Evolutionary conservation across 2,113 vertebrate genomes (phyloP).

Genomic region (Oceanodroma tethys): DNA sequence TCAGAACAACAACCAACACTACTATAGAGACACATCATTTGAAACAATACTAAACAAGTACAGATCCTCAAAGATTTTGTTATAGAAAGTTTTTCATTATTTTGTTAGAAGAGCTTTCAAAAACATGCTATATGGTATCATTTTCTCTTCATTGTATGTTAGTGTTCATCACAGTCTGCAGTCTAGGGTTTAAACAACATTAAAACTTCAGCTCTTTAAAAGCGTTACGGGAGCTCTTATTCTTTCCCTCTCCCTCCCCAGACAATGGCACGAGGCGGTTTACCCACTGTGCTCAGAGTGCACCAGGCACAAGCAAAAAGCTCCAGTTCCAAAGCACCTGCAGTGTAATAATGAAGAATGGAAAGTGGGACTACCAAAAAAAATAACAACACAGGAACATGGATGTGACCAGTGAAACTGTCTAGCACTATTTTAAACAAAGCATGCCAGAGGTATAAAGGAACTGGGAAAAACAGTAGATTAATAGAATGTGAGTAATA

Average conservation of each 20-base stretch:
- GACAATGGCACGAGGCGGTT: background rate
- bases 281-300: background rate
- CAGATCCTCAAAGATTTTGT: background rate
- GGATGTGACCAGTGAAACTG: background rate
- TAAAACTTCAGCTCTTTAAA: background rate
- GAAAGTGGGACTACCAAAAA: background rate
- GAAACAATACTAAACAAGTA: background rate
- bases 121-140: background rate
- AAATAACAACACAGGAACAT: rapidly evolving
- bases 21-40: background rate
- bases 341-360: background rate
- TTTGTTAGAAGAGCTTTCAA: background rate
- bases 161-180: background rate
- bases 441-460: background rate
- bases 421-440: background rate
- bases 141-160: background rate
- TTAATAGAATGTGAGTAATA: background rate
- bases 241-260: background rate
- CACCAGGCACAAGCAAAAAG: background rate
- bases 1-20: background rate
- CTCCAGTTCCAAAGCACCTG: background rate
- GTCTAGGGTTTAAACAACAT: background rate
- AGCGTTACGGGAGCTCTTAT: background rate
- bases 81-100: background rate
- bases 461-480: background rate